Base-by-base conservation (phyloP, 2,113 vertebrate genomes). In the Chloebia gouldiae region DNA sequence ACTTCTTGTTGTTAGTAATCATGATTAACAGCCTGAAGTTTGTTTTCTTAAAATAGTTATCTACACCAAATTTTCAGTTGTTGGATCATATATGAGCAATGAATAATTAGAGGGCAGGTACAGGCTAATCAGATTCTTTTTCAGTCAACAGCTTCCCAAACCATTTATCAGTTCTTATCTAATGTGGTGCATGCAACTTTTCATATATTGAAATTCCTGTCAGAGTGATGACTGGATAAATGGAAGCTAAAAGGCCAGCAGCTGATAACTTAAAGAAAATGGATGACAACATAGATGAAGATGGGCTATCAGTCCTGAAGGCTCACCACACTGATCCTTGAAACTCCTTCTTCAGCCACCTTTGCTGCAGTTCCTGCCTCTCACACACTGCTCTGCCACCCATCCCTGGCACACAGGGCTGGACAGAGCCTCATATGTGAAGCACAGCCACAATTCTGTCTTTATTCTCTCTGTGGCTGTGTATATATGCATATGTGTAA, bases 321-420 rank as follows among this genome's bases (percentile, higher is more conserved):
- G 17, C 19, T 20, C 11, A 7, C 23, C n/a, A 15, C 59, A 25
- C n/a, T 1, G 1, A 57, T 40, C 4, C 2, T 6, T 63, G 54
- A 63, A 90, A 81, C 10, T 37, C 31, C 45, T 59, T 54, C 21
- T 81, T 69, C 73, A 90, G 14, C 42, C 35, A 40, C 22, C 45
- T 88, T 71, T 9, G 2, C 22, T 33, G 23, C 33, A 27, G 21
- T 30, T 8, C 21, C 39, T 37, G n/a, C 35, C 51, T 49, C 20
- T 54, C 54, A 27, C 24, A n/a, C 13, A 4, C 21, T 65, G 68
- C 10, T 39, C 44, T 71, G 57, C 17, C 17, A 11, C 25, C 35
- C 37, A 21, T 11, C 7, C 15, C 0, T 0, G 15, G 53, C 33
- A 53, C 18, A 10, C 1, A 2, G 25, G 27, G 13, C 13, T 53